phyloP scores from a whole-genome alignment of 2,797 vertebrate species.

The Sebastes trivittatus region DNA sequence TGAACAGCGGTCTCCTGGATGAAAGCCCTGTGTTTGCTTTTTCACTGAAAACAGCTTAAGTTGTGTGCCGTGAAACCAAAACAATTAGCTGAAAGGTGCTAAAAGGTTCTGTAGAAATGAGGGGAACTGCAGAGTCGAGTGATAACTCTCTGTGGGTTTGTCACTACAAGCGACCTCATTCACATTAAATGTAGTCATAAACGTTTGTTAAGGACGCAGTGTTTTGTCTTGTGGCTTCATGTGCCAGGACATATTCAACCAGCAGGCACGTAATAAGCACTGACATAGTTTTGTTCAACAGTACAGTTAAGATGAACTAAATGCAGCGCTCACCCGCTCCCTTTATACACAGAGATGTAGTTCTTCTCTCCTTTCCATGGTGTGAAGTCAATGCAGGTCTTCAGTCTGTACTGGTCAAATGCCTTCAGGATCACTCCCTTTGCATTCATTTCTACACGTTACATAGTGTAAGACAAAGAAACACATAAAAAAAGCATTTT shows the following conservation, averaged over 20 bases:
- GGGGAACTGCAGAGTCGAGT: not conserved
- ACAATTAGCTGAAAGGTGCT: not conserved
- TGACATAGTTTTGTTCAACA: not conserved
- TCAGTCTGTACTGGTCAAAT: constrained; percentile 91
- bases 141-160: too few relatives aligned
- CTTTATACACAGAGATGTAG: constrained; percentile 90
- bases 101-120: not conserved
- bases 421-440: constrained; percentile 91
- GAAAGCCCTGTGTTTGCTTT: too few relatives aligned
- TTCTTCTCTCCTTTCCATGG: constrained; percentile 89
- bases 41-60: not conserved
- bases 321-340: constrained; percentile 83
- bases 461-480: not conserved
- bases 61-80: not conserved
- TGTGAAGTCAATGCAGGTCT: constrained; percentile 93
- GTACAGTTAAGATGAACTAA: too few relatives aligned
- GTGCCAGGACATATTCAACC: not conserved
- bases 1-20: too few relatives aligned
- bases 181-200: not conserved
- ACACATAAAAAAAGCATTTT: not conserved
- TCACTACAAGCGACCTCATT: not conserved
- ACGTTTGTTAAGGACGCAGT: not conserved
- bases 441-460: constrained; percentile 87
- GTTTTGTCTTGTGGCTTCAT: not conserved
- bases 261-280: not conserved